Conservation (phyloP, 2,888 invertebrate genomes). For the Sussaba pulchella region DNA sequence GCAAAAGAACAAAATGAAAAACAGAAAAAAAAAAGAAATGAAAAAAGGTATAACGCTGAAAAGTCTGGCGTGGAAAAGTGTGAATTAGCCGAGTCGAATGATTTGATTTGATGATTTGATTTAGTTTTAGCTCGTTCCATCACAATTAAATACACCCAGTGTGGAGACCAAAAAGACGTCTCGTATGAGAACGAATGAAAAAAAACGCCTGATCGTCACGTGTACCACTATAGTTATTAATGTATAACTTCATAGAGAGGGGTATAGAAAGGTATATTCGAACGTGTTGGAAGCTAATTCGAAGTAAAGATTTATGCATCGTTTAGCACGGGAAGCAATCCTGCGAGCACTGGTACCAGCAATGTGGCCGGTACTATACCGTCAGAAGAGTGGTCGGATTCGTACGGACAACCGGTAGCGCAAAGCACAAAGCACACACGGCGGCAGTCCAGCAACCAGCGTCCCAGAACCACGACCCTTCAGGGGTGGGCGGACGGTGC, state of each 20-base stretch:
- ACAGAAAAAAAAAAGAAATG: background rate
- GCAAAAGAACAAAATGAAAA: too few species aligned
- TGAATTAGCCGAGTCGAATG: too few species aligned
- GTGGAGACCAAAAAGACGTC: constrained; percentile 22
- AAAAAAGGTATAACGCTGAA: background rate
- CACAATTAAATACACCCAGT: constrained; percentile 58
- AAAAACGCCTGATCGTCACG: background rate
- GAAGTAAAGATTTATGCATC: constrained; percentile 31
- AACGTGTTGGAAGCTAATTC: constrained; percentile 16
- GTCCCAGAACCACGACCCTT: constrained; percentile 32
- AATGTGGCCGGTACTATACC: constrained; percentile 10
- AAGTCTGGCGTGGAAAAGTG: background rate
- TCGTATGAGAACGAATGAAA: constrained; percentile 17
- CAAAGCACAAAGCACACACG: constrained; percentile 7
- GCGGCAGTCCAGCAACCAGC: background rate
- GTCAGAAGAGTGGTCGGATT: constrained; percentile 15
- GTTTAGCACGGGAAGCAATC: background rate
- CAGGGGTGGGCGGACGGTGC: background rate
- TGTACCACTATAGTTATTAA: constrained; percentile 8
- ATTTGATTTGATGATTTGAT: constrained; percentile 42
- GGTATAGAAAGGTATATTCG: constrained; percentile 29
- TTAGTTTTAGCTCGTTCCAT: constrained; percentile 56
- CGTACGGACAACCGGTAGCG: background rate
- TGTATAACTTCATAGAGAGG: constrained; percentile 22
- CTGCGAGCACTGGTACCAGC: too few species aligned